phyloP scores from a whole-genome alignment of 1,140 invertebrate genomes.

The Triops cancriformis region DNA sequence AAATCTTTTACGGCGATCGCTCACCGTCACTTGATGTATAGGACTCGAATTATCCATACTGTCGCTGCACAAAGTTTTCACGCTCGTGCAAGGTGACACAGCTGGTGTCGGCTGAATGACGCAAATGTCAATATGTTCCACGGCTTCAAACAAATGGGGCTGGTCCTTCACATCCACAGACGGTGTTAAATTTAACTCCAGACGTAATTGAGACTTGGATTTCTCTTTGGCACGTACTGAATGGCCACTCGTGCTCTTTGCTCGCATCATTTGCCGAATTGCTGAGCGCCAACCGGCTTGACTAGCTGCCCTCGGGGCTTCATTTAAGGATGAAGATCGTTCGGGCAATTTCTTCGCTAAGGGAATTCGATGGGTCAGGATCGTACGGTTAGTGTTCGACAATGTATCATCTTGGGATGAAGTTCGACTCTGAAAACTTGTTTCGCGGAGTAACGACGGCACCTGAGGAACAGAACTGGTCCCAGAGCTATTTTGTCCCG shows the following conservation, averaged over 20 bases:
- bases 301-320: not conserved
- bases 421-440: not conserved
- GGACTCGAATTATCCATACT: slow-evolving; percentile 17
- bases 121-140: slow-evolving; percentile 53
- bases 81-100: slow-evolving; percentile 68
- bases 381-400: not conserved
- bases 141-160: not conserved
- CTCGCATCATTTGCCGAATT: slow-evolving; percentile 21
- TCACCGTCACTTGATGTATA: slow-evolving; percentile 14
- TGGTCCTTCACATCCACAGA: not conserved
- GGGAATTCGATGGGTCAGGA: not conserved
- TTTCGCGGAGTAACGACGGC: not conserved
- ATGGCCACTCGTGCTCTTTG: slow-evolving; percentile 24
- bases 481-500: not conserved
- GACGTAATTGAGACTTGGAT: slow-evolving; percentile 1
- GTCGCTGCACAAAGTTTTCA: slow-evolving; percentile 41
- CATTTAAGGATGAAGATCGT: slow-evolving; percentile 23
- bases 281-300: slow-evolving; percentile 22
- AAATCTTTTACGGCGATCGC: slow-evolving; percentile 22
- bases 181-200: not conserved
- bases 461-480: not conserved
- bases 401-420: not conserved
- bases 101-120: slow-evolving; percentile 65
- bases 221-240: slow-evolving; percentile 18
- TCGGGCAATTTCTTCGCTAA: slow-evolving; percentile 19